Evolutionary conservation across 2,888 invertebrate species (phyloP).

Genomic region (Nymphalis polychloros): DNA sequence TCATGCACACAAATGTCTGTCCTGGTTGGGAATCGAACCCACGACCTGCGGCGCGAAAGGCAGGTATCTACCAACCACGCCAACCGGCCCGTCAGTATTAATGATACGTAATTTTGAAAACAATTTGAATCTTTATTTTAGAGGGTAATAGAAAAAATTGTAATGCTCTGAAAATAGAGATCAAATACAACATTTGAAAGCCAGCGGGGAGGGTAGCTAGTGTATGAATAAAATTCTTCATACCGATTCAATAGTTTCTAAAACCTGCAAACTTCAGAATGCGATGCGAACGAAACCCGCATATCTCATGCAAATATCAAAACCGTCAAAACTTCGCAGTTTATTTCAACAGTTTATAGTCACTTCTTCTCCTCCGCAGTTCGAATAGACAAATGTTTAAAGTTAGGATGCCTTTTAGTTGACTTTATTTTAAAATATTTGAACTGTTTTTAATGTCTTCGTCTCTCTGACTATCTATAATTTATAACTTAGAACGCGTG

Average conservation of each 20-base stretch:
- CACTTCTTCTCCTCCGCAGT: constrained; percentile 11
- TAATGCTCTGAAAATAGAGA: too few relatives aligned
- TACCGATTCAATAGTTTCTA: background rate
- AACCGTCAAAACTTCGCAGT: constrained; percentile 23
- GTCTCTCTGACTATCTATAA: background rate
- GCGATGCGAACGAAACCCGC: constrained; percentile 4
- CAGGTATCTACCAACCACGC: too few relatives aligned
- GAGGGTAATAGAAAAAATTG: too few relatives aligned
- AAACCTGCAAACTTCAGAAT: constrained; percentile 13
- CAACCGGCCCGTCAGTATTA: too few relatives aligned
- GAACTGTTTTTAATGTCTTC: background rate
- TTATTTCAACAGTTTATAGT: constrained; percentile 25
- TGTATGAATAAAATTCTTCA: background rate
- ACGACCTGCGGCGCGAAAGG: too few relatives aligned
- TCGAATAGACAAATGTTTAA: constrained; percentile 29
- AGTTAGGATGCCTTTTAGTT: constrained; percentile 21
- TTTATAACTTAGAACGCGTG: too few relatives aligned
- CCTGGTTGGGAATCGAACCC: too few relatives aligned
- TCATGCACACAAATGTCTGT: too few relatives aligned
- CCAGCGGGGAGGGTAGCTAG: too few relatives aligned
- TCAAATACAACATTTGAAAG: too few relatives aligned
- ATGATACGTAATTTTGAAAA: too few relatives aligned
- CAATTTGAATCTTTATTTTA: too few relatives aligned
- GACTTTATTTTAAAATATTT: constrained; percentile 14
- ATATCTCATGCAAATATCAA: constrained; percentile 28